Evolutionary conservation across 2,888 invertebrate species (phyloP).

Genomic region (Alsophila aescularia): DNA sequence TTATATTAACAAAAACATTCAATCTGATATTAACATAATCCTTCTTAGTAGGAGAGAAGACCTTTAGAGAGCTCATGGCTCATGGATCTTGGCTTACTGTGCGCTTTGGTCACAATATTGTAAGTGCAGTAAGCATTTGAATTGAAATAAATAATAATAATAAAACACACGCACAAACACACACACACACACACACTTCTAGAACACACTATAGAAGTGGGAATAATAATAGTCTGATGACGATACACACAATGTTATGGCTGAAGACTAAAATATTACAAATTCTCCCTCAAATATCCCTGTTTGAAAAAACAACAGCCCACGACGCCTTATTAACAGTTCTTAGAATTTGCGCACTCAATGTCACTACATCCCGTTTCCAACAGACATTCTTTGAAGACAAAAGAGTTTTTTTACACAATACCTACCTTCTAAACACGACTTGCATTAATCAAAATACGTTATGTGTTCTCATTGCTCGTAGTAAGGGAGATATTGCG

Average conservation of each 20-base stretch:
- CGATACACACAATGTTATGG: not conserved
- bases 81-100: too few species aligned
- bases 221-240: too few species aligned
- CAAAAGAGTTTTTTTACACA: constrained; percentile 34
- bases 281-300: not conserved
- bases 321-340: constrained; percentile 18
- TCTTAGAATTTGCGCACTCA: constrained; percentile 23
- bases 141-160: too few species aligned
- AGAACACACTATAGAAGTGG: too few species aligned
- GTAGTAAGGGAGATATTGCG: not conserved
- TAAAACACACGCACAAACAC: too few species aligned
- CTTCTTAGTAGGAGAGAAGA: too few species aligned
- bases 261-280: not conserved
- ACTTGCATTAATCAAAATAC: constrained; percentile 79
- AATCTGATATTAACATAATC: too few species aligned
- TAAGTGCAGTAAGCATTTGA: too few species aligned
- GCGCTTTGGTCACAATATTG: too few species aligned
- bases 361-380: constrained; percentile 27
- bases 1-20: too few species aligned
- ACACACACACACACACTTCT: too few species aligned
- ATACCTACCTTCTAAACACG: constrained; percentile 34
- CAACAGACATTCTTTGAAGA: constrained; percentile 33
- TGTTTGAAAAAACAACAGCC: not conserved
- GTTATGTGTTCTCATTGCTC: constrained; percentile 70
- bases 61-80: too few species aligned